These are phyloP conservation scores for Aculops lycopersici DNA, from an alignment of 1,140 invertebrate species.

Conservation along the genomic window DNA sequence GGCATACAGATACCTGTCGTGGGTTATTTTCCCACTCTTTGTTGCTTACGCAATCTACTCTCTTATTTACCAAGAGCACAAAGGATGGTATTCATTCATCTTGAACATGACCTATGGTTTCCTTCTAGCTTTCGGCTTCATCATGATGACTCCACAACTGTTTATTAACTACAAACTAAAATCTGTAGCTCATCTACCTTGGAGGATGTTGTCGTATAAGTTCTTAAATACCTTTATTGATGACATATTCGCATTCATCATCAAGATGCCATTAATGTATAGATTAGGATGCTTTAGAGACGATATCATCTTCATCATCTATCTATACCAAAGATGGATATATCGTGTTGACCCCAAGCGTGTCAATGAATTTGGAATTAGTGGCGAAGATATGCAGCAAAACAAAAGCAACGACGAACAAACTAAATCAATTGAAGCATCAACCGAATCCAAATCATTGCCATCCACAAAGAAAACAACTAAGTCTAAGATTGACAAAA, in stretches of 20 bases:
- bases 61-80: slow-evolving; percentile 83
- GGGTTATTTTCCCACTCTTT: slow-evolving; percentile 70
- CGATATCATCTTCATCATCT: slow-evolving; percentile 93
- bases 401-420: too few relatives aligned
- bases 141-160: slow-evolving; percentile 97
- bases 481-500: too few relatives aligned
- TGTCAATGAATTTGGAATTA: slow-evolving; percentile 78
- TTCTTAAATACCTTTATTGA: slow-evolving; percentile 99
- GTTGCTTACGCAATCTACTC: slow-evolving; percentile 77
- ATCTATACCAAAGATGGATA: slow-evolving; percentile 89
- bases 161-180: slow-evolving; percentile 99
- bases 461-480: too few relatives aligned
- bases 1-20: slow-evolving; percentile 85
- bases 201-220: slow-evolving; percentile 98
- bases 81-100: slow-evolving; percentile 73
- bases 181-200: slow-evolving; percentile 89
- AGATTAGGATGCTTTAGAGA: slow-evolving; percentile 69
- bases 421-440: too few relatives aligned
- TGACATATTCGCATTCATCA: slow-evolving; percentile 97
- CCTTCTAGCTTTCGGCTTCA: slow-evolving; percentile 90
- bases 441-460: too few relatives aligned
- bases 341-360: slow-evolving; percentile 75
- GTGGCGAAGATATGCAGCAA: slow-evolving; percentile 18
- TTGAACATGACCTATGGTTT: slow-evolving; percentile 88
- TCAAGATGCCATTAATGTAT: slow-evolving; percentile 96